A percentile compares a stretch with the other conserved stretches of the same genome.
These are phyloP conservation scores for Phrixothrix hirtus DNA, from an alignment of 2,888 invertebrate genomes.

Conservation along the genomic window DNA sequence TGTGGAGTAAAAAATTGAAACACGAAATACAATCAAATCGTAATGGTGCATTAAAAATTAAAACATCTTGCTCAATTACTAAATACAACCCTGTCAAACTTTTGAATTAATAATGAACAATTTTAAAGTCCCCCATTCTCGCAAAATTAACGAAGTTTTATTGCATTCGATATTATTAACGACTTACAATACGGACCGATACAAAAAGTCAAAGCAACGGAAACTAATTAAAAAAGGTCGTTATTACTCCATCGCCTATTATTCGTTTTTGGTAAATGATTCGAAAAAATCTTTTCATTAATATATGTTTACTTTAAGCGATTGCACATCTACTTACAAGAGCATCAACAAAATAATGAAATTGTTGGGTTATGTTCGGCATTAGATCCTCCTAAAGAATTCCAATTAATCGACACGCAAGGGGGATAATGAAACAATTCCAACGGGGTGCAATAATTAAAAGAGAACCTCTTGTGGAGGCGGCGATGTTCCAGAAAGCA, in stretches of 20 bases:
- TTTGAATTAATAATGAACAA: background rate
- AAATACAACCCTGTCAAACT: background rate
- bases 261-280: slow-evolving; percentile 2
- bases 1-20: background rate
- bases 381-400: slow-evolving; percentile 12
- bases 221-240: slow-evolving; percentile 6
- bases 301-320: too few relatives aligned
- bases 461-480: slow-evolving; percentile 18
- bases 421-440: slow-evolving; percentile 25
- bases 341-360: too few relatives aligned
- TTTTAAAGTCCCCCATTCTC: background rate
- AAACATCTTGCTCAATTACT: background rate
- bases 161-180: slow-evolving; percentile 5
- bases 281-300: background rate
- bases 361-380: too few relatives aligned
- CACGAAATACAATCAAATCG: background rate
- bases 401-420: slow-evolving; percentile 25
- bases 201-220: slow-evolving; percentile 8
- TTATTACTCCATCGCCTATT: background rate
- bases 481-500: slow-evolving; percentile 13
- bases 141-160: background rate
- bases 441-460: slow-evolving; percentile 24
- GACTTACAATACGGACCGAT: background rate
- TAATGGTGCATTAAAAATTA: background rate
- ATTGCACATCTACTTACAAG: too few relatives aligned